These are phyloP conservation scores for Sandelia bainsii DNA, from an alignment of 2,797 vertebrate species.

Conservation along the genomic window DNA sequence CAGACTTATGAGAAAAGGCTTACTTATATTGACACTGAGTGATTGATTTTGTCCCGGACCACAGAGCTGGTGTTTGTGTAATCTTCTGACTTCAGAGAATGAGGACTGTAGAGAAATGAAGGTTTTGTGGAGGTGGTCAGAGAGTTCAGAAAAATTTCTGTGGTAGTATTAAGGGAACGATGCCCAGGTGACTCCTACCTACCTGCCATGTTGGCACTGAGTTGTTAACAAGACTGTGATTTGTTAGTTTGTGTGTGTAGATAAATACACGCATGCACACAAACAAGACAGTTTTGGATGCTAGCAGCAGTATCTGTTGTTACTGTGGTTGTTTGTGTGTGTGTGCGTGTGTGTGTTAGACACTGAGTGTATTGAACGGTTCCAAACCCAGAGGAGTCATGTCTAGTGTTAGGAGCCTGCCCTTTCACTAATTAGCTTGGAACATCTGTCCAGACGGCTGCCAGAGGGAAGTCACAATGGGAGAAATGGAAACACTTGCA, in stretches of 20 bases:
- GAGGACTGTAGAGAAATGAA: constrained; percentile 32
- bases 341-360: not conserved
- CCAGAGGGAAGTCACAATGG: constrained; percentile 58
- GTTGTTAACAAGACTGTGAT: constrained; percentile 35
- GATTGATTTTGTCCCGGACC: constrained; percentile 51
- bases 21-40: constrained; percentile 53
- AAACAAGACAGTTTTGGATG: constrained; percentile 8
- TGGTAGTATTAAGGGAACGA: constrained; percentile 19
- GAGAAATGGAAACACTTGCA: constrained; percentile 44
- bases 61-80: constrained; percentile 39
- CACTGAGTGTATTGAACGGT: constrained; percentile 47
- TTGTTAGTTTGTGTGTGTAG: not conserved
- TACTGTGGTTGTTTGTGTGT: constrained; percentile 4
- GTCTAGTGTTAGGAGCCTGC: constrained; percentile 69
- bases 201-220: constrained; percentile 33
- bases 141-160: constrained; percentile 41
- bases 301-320: constrained; percentile 12
- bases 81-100: constrained; percentile 48
- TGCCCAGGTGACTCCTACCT: constrained; percentile 34
- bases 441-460: constrained; percentile 73
- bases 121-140: constrained; percentile 40
- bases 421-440: constrained; percentile 76
- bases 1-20: constrained; percentile 51
- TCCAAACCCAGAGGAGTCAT: constrained; percentile 55
- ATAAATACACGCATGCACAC: constrained; percentile 19